These are phyloP conservation scores for Echiichthys vipera DNA, from an alignment of 2,797 vertebrate species.

Conservation along the genomic window DNA sequence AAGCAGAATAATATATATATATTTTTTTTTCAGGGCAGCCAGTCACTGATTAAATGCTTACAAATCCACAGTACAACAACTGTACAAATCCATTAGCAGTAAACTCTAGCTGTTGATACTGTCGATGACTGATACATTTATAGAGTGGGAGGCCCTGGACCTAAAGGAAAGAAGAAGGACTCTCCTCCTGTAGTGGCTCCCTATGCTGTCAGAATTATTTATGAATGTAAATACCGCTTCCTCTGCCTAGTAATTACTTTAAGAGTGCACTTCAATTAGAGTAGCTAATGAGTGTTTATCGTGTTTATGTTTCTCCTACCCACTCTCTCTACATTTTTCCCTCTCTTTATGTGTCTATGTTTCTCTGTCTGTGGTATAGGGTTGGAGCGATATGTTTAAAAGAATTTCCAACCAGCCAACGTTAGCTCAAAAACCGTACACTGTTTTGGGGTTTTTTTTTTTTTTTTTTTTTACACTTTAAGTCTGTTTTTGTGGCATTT, in stretches of 20 bases:
- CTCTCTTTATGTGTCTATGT: conserved; percentile 30
- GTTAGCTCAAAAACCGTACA: too few relatives aligned
- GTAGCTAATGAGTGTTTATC: conserved; percentile 85
- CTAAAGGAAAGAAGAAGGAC: conserved; percentile 38
- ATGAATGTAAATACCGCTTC: conserved; percentile 79
- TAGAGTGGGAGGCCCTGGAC: conserved; percentile 22
- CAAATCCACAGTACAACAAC: conserved; percentile 15
- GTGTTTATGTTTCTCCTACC: conserved; percentile 71
- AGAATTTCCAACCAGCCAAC: too few relatives aligned
- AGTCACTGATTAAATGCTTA: conserved; percentile 25
- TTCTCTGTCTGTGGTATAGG: conserved; percentile 40
- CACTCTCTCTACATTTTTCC: not conserved
- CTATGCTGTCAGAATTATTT: conserved; percentile 75
- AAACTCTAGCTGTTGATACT: conserved; percentile 37
- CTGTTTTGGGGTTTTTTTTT: too few relatives aligned
- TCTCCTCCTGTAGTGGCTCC: conserved; percentile 43
- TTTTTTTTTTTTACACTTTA: too few relatives aligned
- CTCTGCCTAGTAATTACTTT: conserved; percentile 83
- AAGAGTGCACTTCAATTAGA: conserved; percentile 84
- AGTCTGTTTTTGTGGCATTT: too few relatives aligned
- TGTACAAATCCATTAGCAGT: conserved; percentile 45
- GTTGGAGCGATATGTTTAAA: too few relatives aligned
- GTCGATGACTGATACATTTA: conserved; percentile 60
- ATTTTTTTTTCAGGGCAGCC: conserved; percentile 2
- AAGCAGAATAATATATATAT: conserved; percentile 3